Evolutionary conservation across 2,797 vertebrate genomes (phyloP).

Genomic region (Dryobates pubescens): DNA sequence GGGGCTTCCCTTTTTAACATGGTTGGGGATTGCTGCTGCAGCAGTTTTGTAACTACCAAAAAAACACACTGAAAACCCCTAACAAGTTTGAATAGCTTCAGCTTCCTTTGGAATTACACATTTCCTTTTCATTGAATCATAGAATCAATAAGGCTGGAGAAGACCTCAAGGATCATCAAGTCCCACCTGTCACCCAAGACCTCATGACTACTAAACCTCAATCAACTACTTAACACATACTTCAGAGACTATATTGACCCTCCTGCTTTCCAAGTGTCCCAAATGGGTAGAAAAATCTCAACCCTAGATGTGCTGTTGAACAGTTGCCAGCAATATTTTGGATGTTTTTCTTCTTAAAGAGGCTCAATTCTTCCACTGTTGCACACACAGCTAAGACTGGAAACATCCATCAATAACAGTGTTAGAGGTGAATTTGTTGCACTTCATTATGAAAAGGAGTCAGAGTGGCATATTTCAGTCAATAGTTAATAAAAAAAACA

Average conservation of each 20-base stretch:
- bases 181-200: too few relatives aligned
- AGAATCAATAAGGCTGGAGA: too few relatives aligned
- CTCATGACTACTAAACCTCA: neutral
- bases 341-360: neutral
- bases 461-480: neutral
- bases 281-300: neutral
- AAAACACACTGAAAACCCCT: neutral
- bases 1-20: neutral
- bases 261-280: neutral
- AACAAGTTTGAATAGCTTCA: neutral
- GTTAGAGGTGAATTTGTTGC: neutral
- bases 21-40: neutral
- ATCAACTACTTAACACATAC: neutral
- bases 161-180: too few relatives aligned
- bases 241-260: neutral
- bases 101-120: neutral
- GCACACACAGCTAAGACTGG: neutral
- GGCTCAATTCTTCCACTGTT: neutral
- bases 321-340: neutral
- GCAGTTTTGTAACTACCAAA: neutral
- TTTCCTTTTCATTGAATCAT: neutral
- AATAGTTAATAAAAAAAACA: neutral
- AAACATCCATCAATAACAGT: neutral
- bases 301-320: neutral
- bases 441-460: neutral